Percentiles rank a stretch among this genome's conserved stretches.
phyloP scores from a whole-genome alignment of 2,113 vertebrate genomes.

The Cyanocitta stelleri region DNA sequence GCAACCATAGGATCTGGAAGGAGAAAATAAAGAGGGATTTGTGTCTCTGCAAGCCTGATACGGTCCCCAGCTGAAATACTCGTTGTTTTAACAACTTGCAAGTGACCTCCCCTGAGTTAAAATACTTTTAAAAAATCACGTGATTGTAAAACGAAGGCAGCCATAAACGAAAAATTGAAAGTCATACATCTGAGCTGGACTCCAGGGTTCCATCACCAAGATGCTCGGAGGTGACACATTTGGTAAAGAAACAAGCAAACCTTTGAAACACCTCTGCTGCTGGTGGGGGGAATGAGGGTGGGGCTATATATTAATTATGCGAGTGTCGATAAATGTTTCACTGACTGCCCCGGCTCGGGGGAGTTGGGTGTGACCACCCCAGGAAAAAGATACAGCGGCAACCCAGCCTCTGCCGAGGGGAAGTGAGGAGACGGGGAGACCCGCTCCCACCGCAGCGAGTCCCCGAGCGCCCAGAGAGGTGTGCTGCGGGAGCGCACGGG shows the following conservation, averaged over 20 bases:
- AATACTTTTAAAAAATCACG: background rate
- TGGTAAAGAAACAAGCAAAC: background rate
- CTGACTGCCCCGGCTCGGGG: accelerated
- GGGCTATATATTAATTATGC: accelerated
- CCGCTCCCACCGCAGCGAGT: accelerated
- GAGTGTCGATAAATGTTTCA: accelerated
- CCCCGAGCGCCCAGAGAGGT: accelerated
- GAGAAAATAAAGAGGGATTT: background rate
- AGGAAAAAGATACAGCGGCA: accelerated
- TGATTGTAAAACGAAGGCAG: background rate
- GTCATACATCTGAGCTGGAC: accelerated
- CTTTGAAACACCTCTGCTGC: too few species aligned
- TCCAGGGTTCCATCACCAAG: background rate
- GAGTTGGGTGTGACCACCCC: too few species aligned
- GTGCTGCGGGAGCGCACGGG: background rate
- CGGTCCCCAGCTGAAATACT: background rate
- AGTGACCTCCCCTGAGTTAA: background rate
- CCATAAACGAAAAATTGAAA: background rate
- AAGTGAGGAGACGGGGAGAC: accelerated
- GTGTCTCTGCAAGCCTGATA: background rate
- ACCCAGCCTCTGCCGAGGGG: too few species aligned
- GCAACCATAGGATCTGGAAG: background rate
- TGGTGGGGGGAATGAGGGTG: accelerated
- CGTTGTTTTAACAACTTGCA: background rate
- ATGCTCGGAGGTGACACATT: accelerated